Evolutionary conservation across 30 jellyfish, hydroid and myxozoan genomes (phyloP), one percentile per base, ranked within the genome.

Genomic region (Mastigias papua): DNA sequence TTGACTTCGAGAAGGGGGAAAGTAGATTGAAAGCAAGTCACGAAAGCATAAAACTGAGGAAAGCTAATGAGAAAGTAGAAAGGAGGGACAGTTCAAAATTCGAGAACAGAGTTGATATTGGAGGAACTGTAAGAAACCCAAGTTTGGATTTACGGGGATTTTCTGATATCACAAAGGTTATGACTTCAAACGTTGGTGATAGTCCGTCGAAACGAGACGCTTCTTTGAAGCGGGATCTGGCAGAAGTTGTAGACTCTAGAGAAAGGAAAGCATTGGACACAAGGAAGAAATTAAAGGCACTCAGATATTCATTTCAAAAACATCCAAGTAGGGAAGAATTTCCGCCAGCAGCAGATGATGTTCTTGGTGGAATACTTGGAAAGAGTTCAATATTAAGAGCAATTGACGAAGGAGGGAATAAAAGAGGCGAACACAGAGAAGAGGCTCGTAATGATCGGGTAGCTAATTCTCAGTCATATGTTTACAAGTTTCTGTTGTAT

Each of bases 341-440:
- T 61, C 22, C 73, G 1, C 68, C 94, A 0, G 81, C 94, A 29
- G 58, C 26, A 49, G 86, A 73, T 60, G 94, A 85, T 35, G 65
- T 85, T 1, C 69, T 85, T 22, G 94, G 94, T n/a, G 94, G 86
- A 20, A 85, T 85, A 1, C 85, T 85, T 9, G 88, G 94, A 25
- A 69, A 88, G 20, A 85, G 85, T 83, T 73, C 49, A 50, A 64
- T 57, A 76, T 72, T 73, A 88, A 72, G 60, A 31, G 22, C 83
- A 2, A 85, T 72, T 22, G 88, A 85, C 51, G 70, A 57, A n/a
- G 48, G 62, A 26, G 76, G 54, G 15, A 54, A 32, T 11, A 82
- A 46, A 67, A 28, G 48, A 48, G 34, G 63, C 42, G 90, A 57
- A 69, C 74, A 64, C 63, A 64, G 81, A 64, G 28, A 19, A 63